Evolutionary conservation across 2,113 vertebrate genomes (phyloP).

Genomic region (Cryptoleucopteryx plumbea): DNA sequence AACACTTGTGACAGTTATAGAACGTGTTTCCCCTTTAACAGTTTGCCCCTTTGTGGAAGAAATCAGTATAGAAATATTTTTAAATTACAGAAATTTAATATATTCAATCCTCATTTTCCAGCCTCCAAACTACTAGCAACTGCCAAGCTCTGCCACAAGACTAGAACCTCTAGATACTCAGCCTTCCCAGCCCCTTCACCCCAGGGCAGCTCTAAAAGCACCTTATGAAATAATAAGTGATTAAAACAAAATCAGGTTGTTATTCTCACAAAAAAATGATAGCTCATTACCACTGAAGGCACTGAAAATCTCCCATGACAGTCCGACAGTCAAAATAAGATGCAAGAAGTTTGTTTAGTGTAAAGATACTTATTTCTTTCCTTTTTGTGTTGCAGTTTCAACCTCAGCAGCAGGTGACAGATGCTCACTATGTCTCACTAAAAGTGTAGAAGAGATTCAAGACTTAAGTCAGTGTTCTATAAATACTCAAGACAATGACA

Average conservation of each 20-base stretch:
- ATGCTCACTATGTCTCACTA: not conserved
- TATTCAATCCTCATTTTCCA: not conserved
- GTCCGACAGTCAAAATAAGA: not conserved
- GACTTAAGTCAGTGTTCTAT: not conserved
- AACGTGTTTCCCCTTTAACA: not conserved
- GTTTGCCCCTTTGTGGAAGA: not conserved
- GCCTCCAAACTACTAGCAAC: not conserved
- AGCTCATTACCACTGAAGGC: not conserved
- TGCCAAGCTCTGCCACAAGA: not conserved
- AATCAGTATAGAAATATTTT: not conserved
- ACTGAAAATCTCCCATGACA: not conserved
- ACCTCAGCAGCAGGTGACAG: not conserved
- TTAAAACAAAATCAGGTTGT: not conserved
- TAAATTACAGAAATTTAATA: not conserved
- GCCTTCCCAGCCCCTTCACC: not conserved
- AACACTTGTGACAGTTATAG: not conserved
- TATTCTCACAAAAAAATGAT: not conserved
- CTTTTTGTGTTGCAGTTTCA: not conserved
- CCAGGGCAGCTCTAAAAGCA: not conserved
- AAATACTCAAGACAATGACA: constrained; percentile 1
- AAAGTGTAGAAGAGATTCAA: not conserved
- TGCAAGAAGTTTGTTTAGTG: not conserved
- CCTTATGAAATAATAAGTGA: not conserved
- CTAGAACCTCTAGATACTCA: not conserved
- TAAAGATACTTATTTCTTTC: not conserved